Evolutionary conservation across 1,140 invertebrate genomes (phyloP).

Genomic region (Thereuonema tuberculata): DNA sequence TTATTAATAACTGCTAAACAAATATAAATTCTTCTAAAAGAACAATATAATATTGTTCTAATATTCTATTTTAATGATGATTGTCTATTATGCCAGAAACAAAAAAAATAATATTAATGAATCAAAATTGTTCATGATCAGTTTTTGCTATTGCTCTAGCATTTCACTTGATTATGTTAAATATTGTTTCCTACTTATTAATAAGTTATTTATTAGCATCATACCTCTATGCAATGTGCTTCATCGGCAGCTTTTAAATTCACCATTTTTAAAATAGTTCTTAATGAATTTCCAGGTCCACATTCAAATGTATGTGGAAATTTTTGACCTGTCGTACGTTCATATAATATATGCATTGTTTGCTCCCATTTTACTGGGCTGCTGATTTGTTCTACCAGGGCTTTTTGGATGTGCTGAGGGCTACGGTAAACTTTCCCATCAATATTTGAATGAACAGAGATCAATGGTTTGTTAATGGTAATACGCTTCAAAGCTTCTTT

Average conservation of each 20-base stretch:
- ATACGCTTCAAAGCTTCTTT: slow-evolving; percentile 45
- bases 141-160: no score
- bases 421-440: slow-evolving; percentile 48
- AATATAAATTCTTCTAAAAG: no score
- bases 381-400: slow-evolving; percentile 51
- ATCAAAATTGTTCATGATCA: no score
- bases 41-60: no score
- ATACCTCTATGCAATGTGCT: neutral
- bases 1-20: no score
- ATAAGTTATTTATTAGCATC: no score
- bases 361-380: slow-evolving; percentile 92
- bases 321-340: slow-evolving; percentile 35
- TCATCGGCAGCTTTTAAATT: slow-evolving; percentile 54
- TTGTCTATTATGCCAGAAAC: no score
- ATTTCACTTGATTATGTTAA: no score
- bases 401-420: slow-evolving; percentile 39
- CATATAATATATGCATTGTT: slow-evolving; percentile 48
- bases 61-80: no score
- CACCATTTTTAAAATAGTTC: slow-evolving; percentile 56
- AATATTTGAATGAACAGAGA: slow-evolving; percentile 65
- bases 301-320: slow-evolving; percentile 77
- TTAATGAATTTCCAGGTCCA: slow-evolving; percentile 63
- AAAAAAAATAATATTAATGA: no score
- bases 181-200: no score
- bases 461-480: slow-evolving; percentile 48